Conservation (phyloP, 2,888 invertebrate genomes). For the Meganola albula region DNA sequence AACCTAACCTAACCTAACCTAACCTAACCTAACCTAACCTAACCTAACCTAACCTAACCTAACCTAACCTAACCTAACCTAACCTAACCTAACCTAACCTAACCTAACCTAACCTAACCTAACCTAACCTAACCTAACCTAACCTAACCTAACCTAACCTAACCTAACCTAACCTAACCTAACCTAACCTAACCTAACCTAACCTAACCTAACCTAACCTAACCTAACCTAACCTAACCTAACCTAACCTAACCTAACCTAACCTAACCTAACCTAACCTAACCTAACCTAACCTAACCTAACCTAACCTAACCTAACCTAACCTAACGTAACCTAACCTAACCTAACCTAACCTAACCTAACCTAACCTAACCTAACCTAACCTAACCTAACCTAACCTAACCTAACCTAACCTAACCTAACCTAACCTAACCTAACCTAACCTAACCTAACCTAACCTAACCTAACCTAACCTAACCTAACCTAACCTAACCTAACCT, state of each 20-base stretch:
- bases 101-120: conserved; percentile 5
- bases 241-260: conserved; percentile 7
- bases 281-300: conserved; percentile 7
- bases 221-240: conserved; percentile 14
- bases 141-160: conserved; percentile 14
- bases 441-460: conserved; percentile 6
- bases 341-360: conserved; percentile 13
- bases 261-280: conserved; percentile 10
- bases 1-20: conserved; percentile 12
- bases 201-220: conserved; percentile 14
- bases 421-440: conserved; percentile 13
- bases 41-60: conserved; percentile 7
- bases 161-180: conserved; percentile 14
- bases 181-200: conserved; percentile 11
- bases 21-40: conserved; percentile 14
- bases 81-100: conserved; percentile 8
- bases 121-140: conserved; percentile 12
- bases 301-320: conserved; percentile 1
- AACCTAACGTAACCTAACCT: conserved; percentile 12
- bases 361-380: conserved; percentile 13
- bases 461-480: conserved; percentile 7
- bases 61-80: conserved; percentile 10
- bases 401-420: conserved; percentile 13
- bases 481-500: conserved; percentile 5
- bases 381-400: conserved; percentile 11